phyloP scores from a whole-genome alignment of 2,888 invertebrate genomes.

The Subacronicta megacephala region DNA sequence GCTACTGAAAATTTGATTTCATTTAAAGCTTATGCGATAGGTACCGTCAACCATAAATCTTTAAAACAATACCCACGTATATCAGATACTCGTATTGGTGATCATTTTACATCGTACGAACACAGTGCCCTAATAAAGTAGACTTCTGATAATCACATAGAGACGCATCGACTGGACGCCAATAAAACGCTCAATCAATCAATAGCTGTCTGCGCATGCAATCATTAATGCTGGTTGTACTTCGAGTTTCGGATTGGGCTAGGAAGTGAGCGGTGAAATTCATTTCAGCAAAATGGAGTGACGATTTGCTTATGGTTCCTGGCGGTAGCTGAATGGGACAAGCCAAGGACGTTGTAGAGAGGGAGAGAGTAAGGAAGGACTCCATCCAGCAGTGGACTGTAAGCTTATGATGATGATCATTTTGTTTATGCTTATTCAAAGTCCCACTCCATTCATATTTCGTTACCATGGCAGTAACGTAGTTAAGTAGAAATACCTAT shows the following conservation, averaged over 20 bases:
- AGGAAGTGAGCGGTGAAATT: conserved; percentile 40
- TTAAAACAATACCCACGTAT: conserved; percentile 23
- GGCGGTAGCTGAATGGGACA: no score
- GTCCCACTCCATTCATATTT: no score
- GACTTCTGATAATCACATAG: conserved; percentile 55
- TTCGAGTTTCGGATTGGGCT: conserved; percentile 41
- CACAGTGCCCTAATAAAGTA: conserved; percentile 53
- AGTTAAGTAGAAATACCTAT: no score
- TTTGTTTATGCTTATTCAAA: no score
- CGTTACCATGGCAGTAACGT: no score
- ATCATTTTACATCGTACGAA: conserved; percentile 45
- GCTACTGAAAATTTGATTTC: conserved; percentile 4
- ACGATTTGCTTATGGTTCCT: no score
- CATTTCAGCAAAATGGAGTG: no score
- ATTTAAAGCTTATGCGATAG: no score
- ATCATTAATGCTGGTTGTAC: conserved; percentile 62
- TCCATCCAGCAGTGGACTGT: no score
- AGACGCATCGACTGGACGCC: conserved; percentile 53
- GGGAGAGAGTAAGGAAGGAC: no score
- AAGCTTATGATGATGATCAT: no score
- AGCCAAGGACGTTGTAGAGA: no score
- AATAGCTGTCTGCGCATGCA: conserved; percentile 63
- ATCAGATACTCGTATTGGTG: conserved; percentile 34
- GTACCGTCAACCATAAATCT: conserved; percentile 17
- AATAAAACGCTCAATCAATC: conserved; percentile 69